Conservation (phyloP, 2,113 vertebrate species). For the Meleagris gallopavo region DNA sequence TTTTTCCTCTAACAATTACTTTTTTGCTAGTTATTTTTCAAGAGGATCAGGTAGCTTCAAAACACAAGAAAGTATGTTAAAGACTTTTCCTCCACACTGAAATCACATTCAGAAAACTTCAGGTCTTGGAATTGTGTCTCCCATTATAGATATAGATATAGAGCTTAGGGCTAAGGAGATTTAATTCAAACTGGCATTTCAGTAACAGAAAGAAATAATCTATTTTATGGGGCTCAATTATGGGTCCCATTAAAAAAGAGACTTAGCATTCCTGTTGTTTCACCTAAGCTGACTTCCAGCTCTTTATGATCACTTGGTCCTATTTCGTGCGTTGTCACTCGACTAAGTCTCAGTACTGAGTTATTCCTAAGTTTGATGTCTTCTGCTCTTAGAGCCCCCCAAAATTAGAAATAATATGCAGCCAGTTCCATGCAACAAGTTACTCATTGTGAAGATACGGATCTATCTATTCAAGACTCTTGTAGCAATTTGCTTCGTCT, state of each 20-base stretch:
- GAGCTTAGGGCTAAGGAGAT: neutral
- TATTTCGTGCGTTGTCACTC: neutral
- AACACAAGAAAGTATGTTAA: neutral
- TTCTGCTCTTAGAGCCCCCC: neutral
- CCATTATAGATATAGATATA: neutral
- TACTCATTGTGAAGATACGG: neutral
- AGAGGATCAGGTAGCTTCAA: neutral
- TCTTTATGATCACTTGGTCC: neutral
- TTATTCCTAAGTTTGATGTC: neutral
- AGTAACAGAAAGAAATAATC: neutral
- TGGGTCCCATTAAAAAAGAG: neutral
- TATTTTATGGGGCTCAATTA: neutral
- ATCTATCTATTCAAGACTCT: neutral
- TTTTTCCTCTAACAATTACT: neutral
- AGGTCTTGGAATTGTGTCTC: neutral
- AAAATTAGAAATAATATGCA: neutral
- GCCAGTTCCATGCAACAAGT: neutral
- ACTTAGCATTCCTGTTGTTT: neutral
- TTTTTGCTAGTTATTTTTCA: neutral
- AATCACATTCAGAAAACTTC: neutral
- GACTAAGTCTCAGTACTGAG: neutral
- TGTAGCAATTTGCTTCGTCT: neutral
- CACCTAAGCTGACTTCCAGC: neutral
- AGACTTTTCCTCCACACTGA: neutral
- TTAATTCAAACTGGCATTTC: conserved; percentile 8